phyloP scores from a whole-genome alignment of 2,888 invertebrate species.

The Rhingia campestris region DNA sequence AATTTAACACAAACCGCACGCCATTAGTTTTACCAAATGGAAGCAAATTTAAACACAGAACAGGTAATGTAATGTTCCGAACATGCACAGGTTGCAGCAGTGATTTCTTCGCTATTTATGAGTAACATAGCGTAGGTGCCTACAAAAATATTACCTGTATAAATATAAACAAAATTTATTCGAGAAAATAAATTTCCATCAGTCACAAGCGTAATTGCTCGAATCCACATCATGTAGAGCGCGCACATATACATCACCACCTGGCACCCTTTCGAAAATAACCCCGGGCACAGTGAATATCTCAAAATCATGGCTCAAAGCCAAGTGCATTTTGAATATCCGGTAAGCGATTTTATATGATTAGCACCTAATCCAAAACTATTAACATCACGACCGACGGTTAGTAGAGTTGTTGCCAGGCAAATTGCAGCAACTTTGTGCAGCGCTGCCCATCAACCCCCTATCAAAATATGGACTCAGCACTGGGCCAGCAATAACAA shows the following conservation, averaged over 20 bases:
- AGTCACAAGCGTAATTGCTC: slow-evolving; percentile 28
- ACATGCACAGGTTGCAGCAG: no score
- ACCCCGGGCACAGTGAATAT: neutral
- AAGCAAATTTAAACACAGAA: no score
- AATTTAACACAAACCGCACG: no score
- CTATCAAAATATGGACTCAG: neutral
- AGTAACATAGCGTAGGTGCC: slow-evolving; percentile 12
- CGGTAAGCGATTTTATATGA: slow-evolving; percentile 28
- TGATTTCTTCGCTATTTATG: neutral
- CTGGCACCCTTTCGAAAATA: slow-evolving; percentile 24
- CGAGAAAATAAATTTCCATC: slow-evolving; percentile 31
- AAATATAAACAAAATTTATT: neutral
- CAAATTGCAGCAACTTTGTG: neutral
- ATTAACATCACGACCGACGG: slow-evolving; percentile 25
- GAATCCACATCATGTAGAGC: neutral
- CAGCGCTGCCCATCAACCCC: neutral
- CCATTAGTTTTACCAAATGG: no score
- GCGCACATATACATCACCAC: slow-evolving; percentile 5
- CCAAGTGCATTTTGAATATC: slow-evolving; percentile 57
- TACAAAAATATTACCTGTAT: slow-evolving; percentile 30
- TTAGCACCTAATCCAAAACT: slow-evolving; percentile 54
- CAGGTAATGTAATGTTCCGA: no score
- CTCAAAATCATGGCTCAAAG: slow-evolving; percentile 29
- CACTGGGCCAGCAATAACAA: slow-evolving; percentile 44
- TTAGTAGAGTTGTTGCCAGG: neutral